A percentile compares a stretch with the other conserved stretches of the same genome.
Evolutionary conservation across 2,888 invertebrate species (phyloP).

Genomic region (Plebejus anna): DNA sequence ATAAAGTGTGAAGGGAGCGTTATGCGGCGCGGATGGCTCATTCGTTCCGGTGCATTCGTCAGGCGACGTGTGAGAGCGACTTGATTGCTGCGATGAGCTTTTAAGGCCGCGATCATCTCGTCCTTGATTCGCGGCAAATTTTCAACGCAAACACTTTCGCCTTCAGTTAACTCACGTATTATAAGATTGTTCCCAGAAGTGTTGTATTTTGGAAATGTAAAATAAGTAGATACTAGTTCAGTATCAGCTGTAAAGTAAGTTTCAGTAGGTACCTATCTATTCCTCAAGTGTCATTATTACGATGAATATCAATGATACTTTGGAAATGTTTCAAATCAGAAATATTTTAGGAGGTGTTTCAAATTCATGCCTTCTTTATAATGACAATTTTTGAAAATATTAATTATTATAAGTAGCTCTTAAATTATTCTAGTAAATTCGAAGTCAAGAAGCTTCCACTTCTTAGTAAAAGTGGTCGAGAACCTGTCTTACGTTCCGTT

Average conservation of each 20-base stretch:
- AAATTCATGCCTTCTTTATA: background rate
- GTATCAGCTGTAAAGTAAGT: too few relatives aligned
- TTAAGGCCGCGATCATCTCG: constrained; percentile 19
- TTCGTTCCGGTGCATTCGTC: constrained; percentile 53
- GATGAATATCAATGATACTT: background rate
- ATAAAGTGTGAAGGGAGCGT: constrained; percentile 38
- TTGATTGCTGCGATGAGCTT: constrained; percentile 20
- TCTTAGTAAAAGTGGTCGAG: background rate
- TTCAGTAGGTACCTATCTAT: too few relatives aligned
- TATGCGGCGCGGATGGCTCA: constrained; percentile 35
- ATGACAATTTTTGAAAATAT: too few relatives aligned
- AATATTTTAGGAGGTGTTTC: background rate
- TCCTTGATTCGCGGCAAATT: constrained; percentile 6
- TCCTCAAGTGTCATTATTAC: background rate
- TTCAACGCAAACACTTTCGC: background rate
- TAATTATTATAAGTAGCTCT: too few relatives aligned
- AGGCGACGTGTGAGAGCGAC: constrained; percentile 50
- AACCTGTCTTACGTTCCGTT: background rate
- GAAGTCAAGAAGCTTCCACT: background rate
- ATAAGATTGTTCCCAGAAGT: background rate
- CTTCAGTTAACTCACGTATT: background rate
- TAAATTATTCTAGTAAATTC: background rate
- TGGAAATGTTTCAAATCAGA: background rate
- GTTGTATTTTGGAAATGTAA: background rate
- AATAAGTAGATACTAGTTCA: background rate